Evolutionary conservation across 2,888 invertebrate species (phyloP).

Genomic region (Pyrrhia umbra): DNA sequence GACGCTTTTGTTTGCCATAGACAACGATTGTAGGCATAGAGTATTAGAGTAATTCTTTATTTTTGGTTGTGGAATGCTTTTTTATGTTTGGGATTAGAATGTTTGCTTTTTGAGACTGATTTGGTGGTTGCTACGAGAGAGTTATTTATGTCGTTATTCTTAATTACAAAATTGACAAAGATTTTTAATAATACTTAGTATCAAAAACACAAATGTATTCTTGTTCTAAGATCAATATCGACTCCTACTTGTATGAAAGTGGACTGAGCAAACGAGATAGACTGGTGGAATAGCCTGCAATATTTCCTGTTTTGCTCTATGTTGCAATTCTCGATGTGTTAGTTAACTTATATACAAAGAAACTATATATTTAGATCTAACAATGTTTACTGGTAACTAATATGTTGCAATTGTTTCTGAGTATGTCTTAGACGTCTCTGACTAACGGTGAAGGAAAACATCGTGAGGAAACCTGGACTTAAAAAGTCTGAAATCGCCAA

Average conservation of each 20-base stretch:
- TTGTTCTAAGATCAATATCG: not conserved
- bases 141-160: slow-evolving; percentile 9
- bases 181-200: slow-evolving; percentile 10
- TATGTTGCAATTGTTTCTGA: too few relatives aligned
- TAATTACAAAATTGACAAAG: not conserved
- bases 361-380: not conserved
- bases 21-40: slow-evolving; percentile 69
- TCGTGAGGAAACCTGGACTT: too few relatives aligned
- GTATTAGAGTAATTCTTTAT: slow-evolving; percentile 64
- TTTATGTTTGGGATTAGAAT: slow-evolving; percentile 60
- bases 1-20: slow-evolving; percentile 75
- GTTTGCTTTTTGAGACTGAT: slow-evolving; percentile 43
- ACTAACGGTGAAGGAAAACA: too few relatives aligned
- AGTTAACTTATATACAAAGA: not conserved
- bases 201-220: slow-evolving; percentile 24
- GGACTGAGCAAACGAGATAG: slow-evolving; percentile 27
- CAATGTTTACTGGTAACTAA: too few relatives aligned
- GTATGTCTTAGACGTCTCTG: too few relatives aligned
- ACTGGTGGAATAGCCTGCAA: not conserved
- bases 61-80: slow-evolving; percentile 72
- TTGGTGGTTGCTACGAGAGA: slow-evolving; percentile 20
- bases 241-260: slow-evolving; percentile 24
- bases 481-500: too few relatives aligned
- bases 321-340: slow-evolving; percentile 11
- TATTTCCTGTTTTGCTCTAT: slow-evolving; percentile 29